Evolutionary conservation across 2,113 vertebrate species (phyloP), one percentile per base, ranked within the genome.

Genomic region (Pyxicephalus adspersus): DNA sequence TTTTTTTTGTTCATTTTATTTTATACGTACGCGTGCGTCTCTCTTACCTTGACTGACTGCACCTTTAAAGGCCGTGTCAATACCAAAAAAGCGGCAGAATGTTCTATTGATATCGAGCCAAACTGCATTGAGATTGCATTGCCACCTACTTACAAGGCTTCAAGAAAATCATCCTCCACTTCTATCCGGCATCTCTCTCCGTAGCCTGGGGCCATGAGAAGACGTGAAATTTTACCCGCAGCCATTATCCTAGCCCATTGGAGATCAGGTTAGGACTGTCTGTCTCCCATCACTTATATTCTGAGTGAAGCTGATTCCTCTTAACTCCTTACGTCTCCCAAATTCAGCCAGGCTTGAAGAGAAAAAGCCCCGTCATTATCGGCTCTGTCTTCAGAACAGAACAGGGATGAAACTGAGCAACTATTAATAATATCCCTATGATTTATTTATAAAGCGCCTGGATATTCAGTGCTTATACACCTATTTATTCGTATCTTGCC

Each of bases 191-290:
- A 19, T 55, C 76, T 67, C 77, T 68, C 64, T 58, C 19, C 57
- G 18, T 80, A 60, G 65, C 77, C 77, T 11, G 54, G 58, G 77
- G 77, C 77, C 65, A 61, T 70, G 65, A 61, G 55, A 26, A 70
- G 77, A 80, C 54, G 77, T 80, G 77, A 71, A 52, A 63, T 50
- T 61, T 80, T 38, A 50, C 77, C 77, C 26, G 61, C 65, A 68
- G 77, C 65, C 77, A 80, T 60, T 60, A 80, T 70, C 55, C 66
- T 19, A 60, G 65, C 45, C 31, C 77, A 23, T 45, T 25, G 77
- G 63, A 78, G 65, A 68, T 80, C 77, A 70, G 55, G 77, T 70
- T 80, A 60, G 55, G 51, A 22, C 77, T 70, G 77, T 80, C 77
- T 80, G 65, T 34, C 54, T 80, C 57, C 77, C 66, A 80, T 80